Evolutionary conservation across 1,140 invertebrate genomes (phyloP).

Genomic region (Drosophila pseudoobscura): DNA sequence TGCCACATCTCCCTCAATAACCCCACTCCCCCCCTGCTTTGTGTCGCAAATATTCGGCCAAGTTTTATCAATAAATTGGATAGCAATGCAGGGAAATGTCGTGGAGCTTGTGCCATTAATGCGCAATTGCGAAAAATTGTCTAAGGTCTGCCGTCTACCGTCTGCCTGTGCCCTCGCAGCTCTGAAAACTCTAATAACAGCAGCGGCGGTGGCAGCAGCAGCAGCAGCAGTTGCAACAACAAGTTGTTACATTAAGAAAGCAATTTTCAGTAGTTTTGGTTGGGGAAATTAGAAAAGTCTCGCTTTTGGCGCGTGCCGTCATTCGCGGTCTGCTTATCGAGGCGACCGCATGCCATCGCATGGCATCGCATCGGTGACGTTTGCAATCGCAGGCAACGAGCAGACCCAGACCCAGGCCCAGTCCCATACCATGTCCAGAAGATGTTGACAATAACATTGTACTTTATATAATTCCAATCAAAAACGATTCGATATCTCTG

Average conservation of each 20-base stretch:
- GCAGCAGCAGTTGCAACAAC: slow-evolving; percentile 23
- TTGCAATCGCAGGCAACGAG: not conserved
- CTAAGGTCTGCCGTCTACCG: slow-evolving; percentile 38
- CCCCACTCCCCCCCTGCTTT: not conserved
- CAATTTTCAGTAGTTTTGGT: slow-evolving; percentile 42
- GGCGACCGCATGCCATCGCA: slow-evolving; percentile 35
- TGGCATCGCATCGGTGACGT: slow-evolving; percentile 20
- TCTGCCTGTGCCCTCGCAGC: slow-evolving; percentile 2
- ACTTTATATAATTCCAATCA: no score
- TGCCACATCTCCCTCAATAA: not conserved
- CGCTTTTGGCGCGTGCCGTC: slow-evolving; percentile 60
- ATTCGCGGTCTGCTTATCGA: slow-evolving; percentile 33
- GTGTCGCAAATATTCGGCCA: slow-evolving; percentile 60
- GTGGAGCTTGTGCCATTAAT: slow-evolving; percentile 51
- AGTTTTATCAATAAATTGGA: slow-evolving; percentile 79
- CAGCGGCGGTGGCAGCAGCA: slow-evolving; percentile 31
- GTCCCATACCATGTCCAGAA: not conserved
- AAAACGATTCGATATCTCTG: no score
- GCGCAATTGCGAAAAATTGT: slow-evolving; percentile 71
- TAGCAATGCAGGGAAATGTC: slow-evolving; percentile 56
- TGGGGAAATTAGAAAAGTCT: slow-evolving; percentile 16
- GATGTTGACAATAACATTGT: no score
- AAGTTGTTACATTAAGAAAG: slow-evolving; percentile 40
- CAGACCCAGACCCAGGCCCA: not conserved
- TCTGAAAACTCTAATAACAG: slow-evolving; percentile 3